Conservation (phyloP, 2,888 invertebrate species). For the Notodonta dromedarius region DNA sequence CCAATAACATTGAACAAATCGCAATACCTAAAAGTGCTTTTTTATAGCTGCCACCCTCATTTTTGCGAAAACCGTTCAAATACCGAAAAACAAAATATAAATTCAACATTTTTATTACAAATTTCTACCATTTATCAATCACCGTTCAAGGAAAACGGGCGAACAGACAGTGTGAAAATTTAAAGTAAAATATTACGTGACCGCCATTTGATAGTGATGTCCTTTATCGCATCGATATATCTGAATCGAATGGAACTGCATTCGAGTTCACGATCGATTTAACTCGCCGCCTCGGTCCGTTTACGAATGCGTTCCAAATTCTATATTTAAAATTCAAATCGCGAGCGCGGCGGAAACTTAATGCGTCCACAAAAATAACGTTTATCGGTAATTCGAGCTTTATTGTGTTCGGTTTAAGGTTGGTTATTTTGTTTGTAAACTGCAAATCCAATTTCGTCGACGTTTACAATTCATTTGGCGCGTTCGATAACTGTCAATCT, state of each 20-base stretch:
- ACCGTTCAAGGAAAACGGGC: conserved; percentile 51
- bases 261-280: conserved; percentile 73
- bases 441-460: conserved; percentile 34
- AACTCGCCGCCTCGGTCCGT: conserved; percentile 72
- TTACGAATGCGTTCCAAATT: conserved; percentile 64
- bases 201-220: conserved; percentile 54
- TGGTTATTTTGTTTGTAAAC: conserved; percentile 20
- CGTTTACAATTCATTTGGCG: conserved; percentile 64
- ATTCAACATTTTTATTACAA: conserved; percentile 27
- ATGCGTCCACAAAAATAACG: conserved; percentile 57
- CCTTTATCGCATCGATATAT: conserved; percentile 61
- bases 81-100: conserved; percentile 14
- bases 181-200: conserved; percentile 67
- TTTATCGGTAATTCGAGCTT: conserved; percentile 22
- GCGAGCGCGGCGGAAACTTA: conserved; percentile 68
- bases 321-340: conserved; percentile 73
- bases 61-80: not conserved
- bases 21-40: not conserved
- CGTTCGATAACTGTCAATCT: conserved; percentile 74
- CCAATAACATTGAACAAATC: not conserved
- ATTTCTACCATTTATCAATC: conserved; percentile 37
- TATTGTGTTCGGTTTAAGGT: conserved; percentile 22
- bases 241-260: conserved; percentile 69
- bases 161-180: conserved; percentile 59
- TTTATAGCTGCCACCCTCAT: not conserved